A percentile compares a stretch with the other conserved stretches of the same genome.
phyloP scores from a whole-genome alignment of 2,113 vertebrate genomes.

The Calyptommatus sinebrachiatus region DNA sequence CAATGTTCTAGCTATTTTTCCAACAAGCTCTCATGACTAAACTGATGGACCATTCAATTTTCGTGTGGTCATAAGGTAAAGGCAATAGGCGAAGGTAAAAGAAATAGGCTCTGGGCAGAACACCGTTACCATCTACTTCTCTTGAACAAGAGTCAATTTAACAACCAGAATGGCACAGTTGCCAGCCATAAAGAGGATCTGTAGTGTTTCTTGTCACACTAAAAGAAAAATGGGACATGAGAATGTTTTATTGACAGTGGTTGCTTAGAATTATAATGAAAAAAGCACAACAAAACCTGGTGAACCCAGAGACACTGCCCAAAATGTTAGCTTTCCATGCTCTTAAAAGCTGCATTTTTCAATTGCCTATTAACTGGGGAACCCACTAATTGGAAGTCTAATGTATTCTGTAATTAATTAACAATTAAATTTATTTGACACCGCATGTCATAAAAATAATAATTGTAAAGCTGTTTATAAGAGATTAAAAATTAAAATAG shows the following conservation, averaged over 20 bases:
- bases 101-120: neutral
- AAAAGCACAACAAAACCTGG: neutral
- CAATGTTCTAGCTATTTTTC: neutral
- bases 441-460: no score
- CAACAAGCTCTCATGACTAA: neutral
- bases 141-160: constrained; percentile 18
- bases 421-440: no score
- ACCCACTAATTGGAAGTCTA: no score
- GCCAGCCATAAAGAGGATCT: neutral
- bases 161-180: neutral
- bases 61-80: constrained; percentile 16
- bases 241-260: neutral
- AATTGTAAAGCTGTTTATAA: no score
- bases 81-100: constrained; percentile 1
- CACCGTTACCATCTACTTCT: constrained; percentile 12
- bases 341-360: neutral
- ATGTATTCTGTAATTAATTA: no score
- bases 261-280: neutral
- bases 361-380: neutral
- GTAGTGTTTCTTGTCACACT: neutral
- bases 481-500: no score
- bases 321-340: neutral
- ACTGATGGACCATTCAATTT: constrained; percentile 1
- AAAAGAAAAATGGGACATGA: neutral
- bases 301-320: neutral